Evolutionary conservation across 2,113 vertebrate genomes (phyloP).

Genomic region (Acanthochromis polyacanthus): DNA sequence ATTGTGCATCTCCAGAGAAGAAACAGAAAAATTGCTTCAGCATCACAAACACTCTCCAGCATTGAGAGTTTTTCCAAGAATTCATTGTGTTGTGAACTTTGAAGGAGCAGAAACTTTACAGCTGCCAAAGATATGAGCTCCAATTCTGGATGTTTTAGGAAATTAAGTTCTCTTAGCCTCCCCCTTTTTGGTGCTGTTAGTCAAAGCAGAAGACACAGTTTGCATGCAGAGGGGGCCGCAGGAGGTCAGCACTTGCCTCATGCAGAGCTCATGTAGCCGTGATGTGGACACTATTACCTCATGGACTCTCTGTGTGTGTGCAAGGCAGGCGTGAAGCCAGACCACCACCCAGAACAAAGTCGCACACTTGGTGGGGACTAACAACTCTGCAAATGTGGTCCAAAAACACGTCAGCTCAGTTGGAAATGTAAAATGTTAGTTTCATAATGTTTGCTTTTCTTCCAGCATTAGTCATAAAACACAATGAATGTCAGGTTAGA

Average conservation of each 20-base stretch:
- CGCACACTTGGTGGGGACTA: conserved; percentile 2
- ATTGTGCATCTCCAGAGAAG: too few species aligned
- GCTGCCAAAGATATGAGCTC: too few species aligned
- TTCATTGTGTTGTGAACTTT: too few species aligned
- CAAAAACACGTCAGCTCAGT: conserved; percentile 22
- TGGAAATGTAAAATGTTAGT: conserved; percentile 20
- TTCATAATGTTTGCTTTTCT: conserved; percentile 26
- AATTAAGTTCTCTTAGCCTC: too few species aligned
- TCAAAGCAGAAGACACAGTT: conserved; percentile 33
- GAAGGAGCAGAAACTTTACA: too few species aligned
- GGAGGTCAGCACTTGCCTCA: conserved; percentile 60
- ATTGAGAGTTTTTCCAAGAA: too few species aligned
- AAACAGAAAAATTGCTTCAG: too few species aligned
- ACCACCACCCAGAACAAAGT: conserved; percentile 13
- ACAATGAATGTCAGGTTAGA: conserved; percentile 15
- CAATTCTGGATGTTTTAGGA: too few species aligned
- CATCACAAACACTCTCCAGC: too few species aligned
- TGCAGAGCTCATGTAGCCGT: conserved; percentile 41
- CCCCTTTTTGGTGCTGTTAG: too few species aligned
- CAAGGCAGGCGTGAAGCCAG: conserved; percentile 9
- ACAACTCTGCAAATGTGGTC: conserved; percentile 40
- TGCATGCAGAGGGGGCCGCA: conserved; percentile 30
- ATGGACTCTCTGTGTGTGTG: conserved; percentile 7
- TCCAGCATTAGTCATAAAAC: conserved; percentile 27
- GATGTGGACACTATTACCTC: conserved; percentile 48